Percentiles rank a stretch among this genome's conserved stretches.
Conservation (phyloP, 1,140 invertebrate genomes). For the Achatina immaculata region DNA sequence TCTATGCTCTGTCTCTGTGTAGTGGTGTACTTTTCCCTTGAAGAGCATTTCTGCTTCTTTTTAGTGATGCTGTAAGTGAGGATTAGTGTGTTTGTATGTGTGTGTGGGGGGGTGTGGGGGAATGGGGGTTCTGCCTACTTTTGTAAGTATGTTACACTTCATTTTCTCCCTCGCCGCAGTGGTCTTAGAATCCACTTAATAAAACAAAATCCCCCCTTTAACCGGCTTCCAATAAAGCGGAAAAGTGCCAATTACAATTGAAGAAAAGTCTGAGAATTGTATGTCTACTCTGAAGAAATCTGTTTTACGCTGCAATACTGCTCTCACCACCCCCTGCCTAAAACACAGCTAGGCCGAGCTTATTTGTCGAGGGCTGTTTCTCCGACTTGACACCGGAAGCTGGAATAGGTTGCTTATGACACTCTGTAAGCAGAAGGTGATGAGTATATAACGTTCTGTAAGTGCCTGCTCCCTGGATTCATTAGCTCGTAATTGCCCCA, state of each 20-base stretch:
- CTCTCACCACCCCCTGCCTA: constrained; percentile 9
- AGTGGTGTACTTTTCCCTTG: no score
- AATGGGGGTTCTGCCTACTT: neutral
- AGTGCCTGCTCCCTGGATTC: neutral
- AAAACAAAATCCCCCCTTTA: no score
- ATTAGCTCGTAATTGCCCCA: neutral
- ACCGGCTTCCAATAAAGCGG: neutral
- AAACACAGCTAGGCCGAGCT: neutral
- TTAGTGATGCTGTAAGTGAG: neutral
- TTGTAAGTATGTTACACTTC: neutral
- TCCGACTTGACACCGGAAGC: neutral
- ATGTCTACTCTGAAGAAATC: constrained; percentile 7
- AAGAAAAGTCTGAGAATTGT: constrained; percentile 30
- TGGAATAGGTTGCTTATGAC: constrained; percentile 29
- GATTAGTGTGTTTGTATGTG: neutral
- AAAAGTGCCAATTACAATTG: constrained; percentile 25
- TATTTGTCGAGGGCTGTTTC: constrained; percentile 16
- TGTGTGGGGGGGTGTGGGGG: neutral
- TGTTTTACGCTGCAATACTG: constrained; percentile 21
- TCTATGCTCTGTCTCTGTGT: no score
- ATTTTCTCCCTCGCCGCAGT: neutral
- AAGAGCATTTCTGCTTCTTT: neutral
- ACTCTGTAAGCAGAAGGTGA: constrained; percentile 20
- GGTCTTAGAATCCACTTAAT: no score
- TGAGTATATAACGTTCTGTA: constrained; percentile 7